phyloP scores from a whole-genome alignment of 1,140 invertebrate species.

The Trinorchestia longiramus region DNA sequence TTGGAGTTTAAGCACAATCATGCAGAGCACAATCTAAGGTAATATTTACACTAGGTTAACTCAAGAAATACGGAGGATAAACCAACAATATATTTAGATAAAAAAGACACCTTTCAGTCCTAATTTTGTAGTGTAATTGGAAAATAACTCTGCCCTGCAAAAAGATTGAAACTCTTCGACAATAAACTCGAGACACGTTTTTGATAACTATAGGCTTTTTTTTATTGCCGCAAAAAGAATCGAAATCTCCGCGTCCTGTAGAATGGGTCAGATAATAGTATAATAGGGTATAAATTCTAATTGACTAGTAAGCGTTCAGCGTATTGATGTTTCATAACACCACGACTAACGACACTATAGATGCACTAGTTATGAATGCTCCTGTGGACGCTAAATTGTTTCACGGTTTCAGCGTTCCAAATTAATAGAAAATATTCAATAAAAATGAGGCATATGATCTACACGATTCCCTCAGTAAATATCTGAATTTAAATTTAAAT shows the following conservation, averaged over 20 bases:
- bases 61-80: not conserved
- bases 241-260: not conserved
- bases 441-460: no score
- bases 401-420: no score
- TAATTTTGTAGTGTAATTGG: not conserved
- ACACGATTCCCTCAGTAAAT: no score
- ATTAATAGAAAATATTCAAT: no score
- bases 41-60: not conserved
- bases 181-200: not conserved
- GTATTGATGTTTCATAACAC: no score
- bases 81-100: not conserved
- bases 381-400: no score
- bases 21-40: not conserved
- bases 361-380: no score
- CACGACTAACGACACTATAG: no score
- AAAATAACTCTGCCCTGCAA: not conserved
- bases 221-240: not conserved
- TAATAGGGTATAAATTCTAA: not conserved
- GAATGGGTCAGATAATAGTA: not conserved
- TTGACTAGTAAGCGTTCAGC: no score
- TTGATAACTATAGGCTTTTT: not conserved
- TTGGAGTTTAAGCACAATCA: not conserved
- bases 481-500: no score
- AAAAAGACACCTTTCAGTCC: not conserved
- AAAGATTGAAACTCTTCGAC: not conserved